These are phyloP conservation scores for Argyrosomus japonicus DNA, from an alignment of 2,113 vertebrate species.

Conservation along the genomic window DNA sequence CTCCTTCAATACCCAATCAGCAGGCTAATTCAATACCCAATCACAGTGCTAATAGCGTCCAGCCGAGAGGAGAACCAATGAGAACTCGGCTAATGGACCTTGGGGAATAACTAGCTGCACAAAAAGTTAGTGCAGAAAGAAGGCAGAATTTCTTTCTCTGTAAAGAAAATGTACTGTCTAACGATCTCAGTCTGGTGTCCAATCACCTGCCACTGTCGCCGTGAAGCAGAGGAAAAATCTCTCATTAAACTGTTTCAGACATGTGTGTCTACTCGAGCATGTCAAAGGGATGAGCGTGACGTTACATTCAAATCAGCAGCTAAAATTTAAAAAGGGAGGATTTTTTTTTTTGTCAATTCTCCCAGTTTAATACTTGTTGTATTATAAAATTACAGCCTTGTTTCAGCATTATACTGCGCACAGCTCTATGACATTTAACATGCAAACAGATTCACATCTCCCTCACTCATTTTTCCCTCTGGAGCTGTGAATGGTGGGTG, in stretches of 20 bases:
- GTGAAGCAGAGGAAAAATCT: slow-evolving; percentile 30
- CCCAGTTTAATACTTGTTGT: slow-evolving; percentile 34
- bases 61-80: slow-evolving; percentile 70
- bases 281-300: slow-evolving; percentile 20
- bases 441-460: slow-evolving; percentile 61
- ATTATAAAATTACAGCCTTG: slow-evolving; percentile 42
- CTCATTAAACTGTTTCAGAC: slow-evolving; percentile 55
- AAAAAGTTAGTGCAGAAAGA: slow-evolving; percentile 64
- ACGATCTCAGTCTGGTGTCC: slow-evolving; percentile 54
- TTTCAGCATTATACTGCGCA: neutral
- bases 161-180: slow-evolving; percentile 59
- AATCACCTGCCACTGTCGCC: slow-evolving; percentile 21
- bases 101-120: slow-evolving; percentile 59
- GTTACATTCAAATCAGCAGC: slow-evolving; percentile 21
- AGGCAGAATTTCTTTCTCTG: slow-evolving; percentile 42
- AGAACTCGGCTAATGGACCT: slow-evolving; percentile 60
- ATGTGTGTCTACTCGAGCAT: slow-evolving; percentile 1
- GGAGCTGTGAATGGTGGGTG: slow-evolving; percentile 48
- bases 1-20: slow-evolving; percentile 82
- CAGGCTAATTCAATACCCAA: slow-evolving; percentile 82
- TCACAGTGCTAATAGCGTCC: slow-evolving; percentile 77
- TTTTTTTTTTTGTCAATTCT: slow-evolving; percentile 23
- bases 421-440: slow-evolving; percentile 60
- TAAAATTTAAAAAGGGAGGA: neutral
- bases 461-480: slow-evolving; percentile 33